Evolutionary conservation across 2,113 vertebrate species (phyloP), one percentile per base, ranked within the genome.

Genomic region (Eolophus roseicapilla): DNA sequence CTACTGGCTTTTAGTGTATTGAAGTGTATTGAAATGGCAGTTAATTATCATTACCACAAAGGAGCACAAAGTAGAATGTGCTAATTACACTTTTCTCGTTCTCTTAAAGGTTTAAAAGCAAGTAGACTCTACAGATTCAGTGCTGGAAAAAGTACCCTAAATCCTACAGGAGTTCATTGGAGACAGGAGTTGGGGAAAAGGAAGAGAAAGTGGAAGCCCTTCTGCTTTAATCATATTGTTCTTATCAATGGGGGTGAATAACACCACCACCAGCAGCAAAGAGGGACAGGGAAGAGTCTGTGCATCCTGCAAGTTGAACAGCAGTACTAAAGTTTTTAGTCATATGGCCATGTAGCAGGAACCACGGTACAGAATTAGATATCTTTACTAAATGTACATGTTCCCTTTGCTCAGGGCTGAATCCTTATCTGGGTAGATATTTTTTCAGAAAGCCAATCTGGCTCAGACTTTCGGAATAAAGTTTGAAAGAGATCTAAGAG

Each of bases 221-320:
- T 59, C 29, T 57, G 8, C 43, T 31, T 50, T 52, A 71, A 49
- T 69, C 43, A 9, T 43, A 24, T 60, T 76, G 21, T 10, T 87
- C 60, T 69, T 50, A 82, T 23, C 44, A 28, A 14, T 5, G 27
- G 12, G 7, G 7, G 4, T 7, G 3, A 29, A 39, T 3, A 55
- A 0, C 20, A 52, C 0, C 10, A 65, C 2, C 15, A 53, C 6
- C 11, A 59, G 4, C 4, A 52, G 14, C 9, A n/a, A 55, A 65
- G 49, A 68, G 9, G 15, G 10, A 69, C 2, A 4, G 2, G 8
- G 11, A 52, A 29, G 10, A 39, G 12, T 15, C 75, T 39, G 10
- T n/a, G 11, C 17, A 13, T 50, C 7, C 11, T 3, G 0, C 33
- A 47, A 23, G 2, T 2, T 68, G 24, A 86, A 31, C 7, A n/a